phyloP scores from a whole-genome alignment of 2,797 vertebrate genomes.

The Phaenicophaeus curvirostris region DNA sequence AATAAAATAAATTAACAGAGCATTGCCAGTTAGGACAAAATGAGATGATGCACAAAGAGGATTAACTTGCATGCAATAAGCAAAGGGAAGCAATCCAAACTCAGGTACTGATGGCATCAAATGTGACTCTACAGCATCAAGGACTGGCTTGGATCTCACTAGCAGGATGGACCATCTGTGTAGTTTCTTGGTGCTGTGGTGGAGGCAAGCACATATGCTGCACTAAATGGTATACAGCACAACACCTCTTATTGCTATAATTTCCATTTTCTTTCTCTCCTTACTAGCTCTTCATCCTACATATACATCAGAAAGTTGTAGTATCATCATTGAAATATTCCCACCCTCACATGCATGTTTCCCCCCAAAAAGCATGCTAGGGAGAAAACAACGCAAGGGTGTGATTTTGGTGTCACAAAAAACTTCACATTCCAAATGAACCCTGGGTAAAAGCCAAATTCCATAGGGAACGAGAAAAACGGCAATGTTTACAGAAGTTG shows the following conservation, averaged over 20 bases:
- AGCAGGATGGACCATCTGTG: neutral
- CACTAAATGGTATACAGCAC: neutral
- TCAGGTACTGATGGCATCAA: neutral
- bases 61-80: neutral
- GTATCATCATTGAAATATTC: neutral
- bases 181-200: neutral
- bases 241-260: neutral
- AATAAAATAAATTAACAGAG: neutral
- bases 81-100: neutral
- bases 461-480: fast-evolving
- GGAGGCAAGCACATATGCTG: neutral
- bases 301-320: neutral
- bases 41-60: neutral
- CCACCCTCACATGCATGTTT: neutral
- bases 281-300: neutral
- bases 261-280: neutral
- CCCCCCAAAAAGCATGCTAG: neutral
- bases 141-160: neutral
- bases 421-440: neutral
- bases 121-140: neutral
- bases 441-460: neutral
- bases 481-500: neutral
- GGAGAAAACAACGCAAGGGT: neutral
- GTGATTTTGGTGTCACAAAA: neutral
- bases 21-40: neutral